Conservation (phyloP, 2,113 vertebrate genomes). For the Festucalex cinctus region DNA sequence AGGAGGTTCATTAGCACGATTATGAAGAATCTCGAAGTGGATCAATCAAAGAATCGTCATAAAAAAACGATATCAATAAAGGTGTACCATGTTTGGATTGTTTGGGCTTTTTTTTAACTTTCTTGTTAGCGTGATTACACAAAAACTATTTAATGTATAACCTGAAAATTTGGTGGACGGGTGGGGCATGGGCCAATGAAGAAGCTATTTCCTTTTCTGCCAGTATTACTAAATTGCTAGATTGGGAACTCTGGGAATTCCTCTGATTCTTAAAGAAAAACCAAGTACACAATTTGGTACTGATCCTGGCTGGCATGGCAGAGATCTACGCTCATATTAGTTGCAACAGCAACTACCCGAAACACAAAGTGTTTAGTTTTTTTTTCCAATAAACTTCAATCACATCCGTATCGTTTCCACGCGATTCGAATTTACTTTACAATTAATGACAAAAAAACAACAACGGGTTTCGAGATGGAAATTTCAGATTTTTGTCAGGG, state of each 20-base stretch:
- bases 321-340: background rate
- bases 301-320: background rate
- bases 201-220: background rate
- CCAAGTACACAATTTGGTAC: background rate
- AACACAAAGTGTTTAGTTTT: background rate
- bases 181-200: background rate
- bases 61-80: background rate
- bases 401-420: background rate
- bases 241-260: background rate
- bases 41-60: background rate
- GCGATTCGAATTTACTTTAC: background rate
- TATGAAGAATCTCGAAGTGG: background rate
- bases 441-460: background rate
- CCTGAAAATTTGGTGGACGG: background rate
- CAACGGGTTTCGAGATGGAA: background rate
- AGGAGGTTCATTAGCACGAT: background rate
- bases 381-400: background rate
- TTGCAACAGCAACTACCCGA: background rate
- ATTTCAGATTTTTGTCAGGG: conserved; percentile 5
- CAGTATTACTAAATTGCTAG: background rate
- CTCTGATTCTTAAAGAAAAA: background rate
- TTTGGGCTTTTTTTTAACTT: background rate
- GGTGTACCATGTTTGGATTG: background rate
- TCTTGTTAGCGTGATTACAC: background rate
- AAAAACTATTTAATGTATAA: background rate